These are phyloP conservation scores for Pantelozetes paolii DNA, from an alignment of 2,888 invertebrate species.

Conservation along the genomic window DNA sequence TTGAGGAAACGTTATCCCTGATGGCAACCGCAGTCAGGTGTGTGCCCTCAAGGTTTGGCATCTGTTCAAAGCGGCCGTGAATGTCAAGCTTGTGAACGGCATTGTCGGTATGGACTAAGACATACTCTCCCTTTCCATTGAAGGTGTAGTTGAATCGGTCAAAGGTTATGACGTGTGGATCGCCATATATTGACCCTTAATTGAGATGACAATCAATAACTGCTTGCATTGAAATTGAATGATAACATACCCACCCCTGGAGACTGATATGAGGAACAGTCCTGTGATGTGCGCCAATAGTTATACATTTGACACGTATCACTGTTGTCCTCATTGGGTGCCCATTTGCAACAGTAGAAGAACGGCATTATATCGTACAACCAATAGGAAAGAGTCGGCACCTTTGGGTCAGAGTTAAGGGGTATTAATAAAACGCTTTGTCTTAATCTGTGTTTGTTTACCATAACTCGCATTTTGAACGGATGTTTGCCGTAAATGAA, in stretches of 20 bases:
- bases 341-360: conserved; percentile 89
- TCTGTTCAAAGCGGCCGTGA: conserved; percentile 59
- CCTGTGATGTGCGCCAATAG: conserved; percentile 88
- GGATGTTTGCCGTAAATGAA: conserved; percentile 49
- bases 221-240: not conserved
- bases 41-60: conserved; percentile 49
- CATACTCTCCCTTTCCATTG: conserved; percentile 90
- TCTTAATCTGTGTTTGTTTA: not conserved
- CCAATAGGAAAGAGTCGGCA: conserved; percentile 91
- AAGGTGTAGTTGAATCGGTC: conserved; percentile 87
- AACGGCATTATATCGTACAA: conserved; percentile 90
- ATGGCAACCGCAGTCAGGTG: conserved; percentile 58
- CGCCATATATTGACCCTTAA: conserved; percentile 59
- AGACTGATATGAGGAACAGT: conserved; percentile 90
- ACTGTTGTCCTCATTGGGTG: conserved; percentile 71
- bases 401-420: conserved; percentile 56
- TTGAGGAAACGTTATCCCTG: conserved; percentile 75
- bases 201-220: not conserved
- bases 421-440: conserved; percentile 51
- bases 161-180: conserved; percentile 88
- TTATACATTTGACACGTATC: conserved; percentile 91
- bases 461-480: conserved; percentile 47
- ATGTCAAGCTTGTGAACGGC: conserved; percentile 74
- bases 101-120: conserved; percentile 69
- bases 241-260: conserved; percentile 67